Evolutionary conservation across 2,888 invertebrate species (phyloP).

Genomic region (Drosophila mettleri): DNA sequence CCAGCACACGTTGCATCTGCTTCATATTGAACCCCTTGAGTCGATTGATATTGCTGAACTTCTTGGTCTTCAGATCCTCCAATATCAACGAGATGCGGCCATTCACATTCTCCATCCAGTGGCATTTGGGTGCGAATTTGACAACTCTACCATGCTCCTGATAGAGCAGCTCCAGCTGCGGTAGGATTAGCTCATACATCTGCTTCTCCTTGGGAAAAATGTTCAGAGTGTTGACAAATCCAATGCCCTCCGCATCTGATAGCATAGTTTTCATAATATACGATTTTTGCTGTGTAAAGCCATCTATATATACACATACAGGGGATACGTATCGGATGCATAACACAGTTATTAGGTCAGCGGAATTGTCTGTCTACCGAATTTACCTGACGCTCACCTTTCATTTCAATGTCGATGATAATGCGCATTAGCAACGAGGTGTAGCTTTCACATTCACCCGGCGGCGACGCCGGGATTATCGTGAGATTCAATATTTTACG

Average conservation of each 20-base stretch:
- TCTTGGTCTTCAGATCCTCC: conserved; percentile 79
- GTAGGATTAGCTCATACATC: conserved; percentile 81
- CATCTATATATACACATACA: conserved; percentile 58
- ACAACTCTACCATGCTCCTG: conserved; percentile 65
- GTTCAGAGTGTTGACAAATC: conserved; percentile 76
- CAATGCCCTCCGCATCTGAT: conserved; percentile 72
- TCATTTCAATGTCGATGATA: conserved; percentile 81
- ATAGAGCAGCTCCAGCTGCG: conserved; percentile 81
- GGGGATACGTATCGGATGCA: conserved; percentile 4
- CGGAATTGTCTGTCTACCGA: conserved; percentile 20
- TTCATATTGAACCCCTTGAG: conserved; percentile 80
- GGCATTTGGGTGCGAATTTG: conserved; percentile 80
- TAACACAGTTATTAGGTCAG: conserved; percentile 29
- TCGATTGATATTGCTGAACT: conserved; percentile 81
- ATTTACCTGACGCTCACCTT: conserved; percentile 70
- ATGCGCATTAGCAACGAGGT: conserved; percentile 82
- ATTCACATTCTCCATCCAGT: conserved; percentile 72
- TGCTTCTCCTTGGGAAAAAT: conserved; percentile 83
- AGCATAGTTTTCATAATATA: conserved; percentile 82
- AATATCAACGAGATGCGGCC: conserved; percentile 78
- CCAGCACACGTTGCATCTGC: conserved; percentile 81
- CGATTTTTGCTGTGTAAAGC: conserved; percentile 75
- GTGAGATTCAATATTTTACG: conserved; percentile 75
- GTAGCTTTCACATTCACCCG: conserved; percentile 83
- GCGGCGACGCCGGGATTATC: conserved; percentile 79